Evolutionary conservation across 2,888 invertebrate genomes (phyloP), one percentile per base, ranked within the genome.

Genomic region (Drosophila nr. fundita): DNA sequence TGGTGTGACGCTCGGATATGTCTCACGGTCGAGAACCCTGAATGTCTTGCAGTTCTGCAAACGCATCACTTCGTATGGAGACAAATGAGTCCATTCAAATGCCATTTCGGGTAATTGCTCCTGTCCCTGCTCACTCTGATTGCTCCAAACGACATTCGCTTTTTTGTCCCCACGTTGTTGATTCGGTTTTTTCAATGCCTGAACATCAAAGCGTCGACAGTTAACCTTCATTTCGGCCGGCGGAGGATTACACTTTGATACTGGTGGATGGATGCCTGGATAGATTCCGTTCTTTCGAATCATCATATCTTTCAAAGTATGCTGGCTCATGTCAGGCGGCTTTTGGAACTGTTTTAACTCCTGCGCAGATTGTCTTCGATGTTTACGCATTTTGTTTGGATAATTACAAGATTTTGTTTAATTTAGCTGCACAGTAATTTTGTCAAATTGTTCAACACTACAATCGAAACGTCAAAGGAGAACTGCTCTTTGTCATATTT

Each of bases 1-100:
- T 0, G 87, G 77, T 4, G 63, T 52, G 2, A 85, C 73, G n/a
- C 15, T 72, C 6, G 75, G 73, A 52, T 85, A 89, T 0, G 10
- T 45, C 21, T 89, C 87, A 7, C 32, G 6, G 1, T n/a, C 21
- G 1, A 36, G 40, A 11, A 72, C 60, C 1, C 68, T 54, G 4
- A 53, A 68, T 0, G 70, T 13, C 15, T 75, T 77, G 45, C 80
- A 85, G 32, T 87, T 82, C 1, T 71, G 40, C 10, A 54, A 59
- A 4, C 83, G 65, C 57, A 83, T 73, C 4, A 83, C 1, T 2
- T 70, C 68, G 10, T 68, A 73, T 10, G 79, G 79, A 1, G 40
- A 67, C 11, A 58, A 3, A 1, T 52, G 27, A 2, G 18, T 57
- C 57, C 53, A 78, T 11, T 64, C 63, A 2, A 50, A 7, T 10